Percentiles rank a stretch among this genome's conserved stretches.
Evolutionary conservation across 1,140 invertebrate species (phyloP).

Genomic region (Drosophila pectinifera): DNA sequence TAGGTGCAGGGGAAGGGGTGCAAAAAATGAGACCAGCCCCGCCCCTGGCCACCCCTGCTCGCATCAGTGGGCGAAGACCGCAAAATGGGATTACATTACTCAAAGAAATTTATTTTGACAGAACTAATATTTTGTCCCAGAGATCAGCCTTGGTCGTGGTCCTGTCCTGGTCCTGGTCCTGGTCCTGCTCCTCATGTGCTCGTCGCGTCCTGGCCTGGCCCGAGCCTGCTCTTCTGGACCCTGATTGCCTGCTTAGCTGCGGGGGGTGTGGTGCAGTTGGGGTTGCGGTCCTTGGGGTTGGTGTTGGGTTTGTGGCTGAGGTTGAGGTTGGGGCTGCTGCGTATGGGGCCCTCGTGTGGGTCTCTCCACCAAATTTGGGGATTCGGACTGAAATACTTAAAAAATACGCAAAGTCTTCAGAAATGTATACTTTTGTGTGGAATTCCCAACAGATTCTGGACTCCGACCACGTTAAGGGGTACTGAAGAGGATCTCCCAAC

Average conservation of each 20-base stretch:
- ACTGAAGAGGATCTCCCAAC: neutral
- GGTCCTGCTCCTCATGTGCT: conserved; percentile 13
- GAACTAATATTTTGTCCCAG: conserved; percentile 83
- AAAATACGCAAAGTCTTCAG: no score
- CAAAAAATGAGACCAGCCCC: conserved; percentile 43
- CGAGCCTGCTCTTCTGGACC: conserved; percentile 42
- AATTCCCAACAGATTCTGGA: neutral
- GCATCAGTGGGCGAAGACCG: conserved; percentile 71
- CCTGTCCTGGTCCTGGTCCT: conserved; percentile 29
- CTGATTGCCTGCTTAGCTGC: conserved; percentile 32
- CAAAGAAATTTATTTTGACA: conserved; percentile 84
- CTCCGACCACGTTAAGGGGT: neutral
- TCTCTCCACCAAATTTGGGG: neutral
- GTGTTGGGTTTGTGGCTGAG: conserved; percentile 10
- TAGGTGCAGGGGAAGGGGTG: conserved; percentile 1
- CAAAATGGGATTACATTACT: conserved; percentile 84
- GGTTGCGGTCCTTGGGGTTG: neutral
- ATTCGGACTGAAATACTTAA: neutral
- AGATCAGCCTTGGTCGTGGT: conserved; percentile 58
- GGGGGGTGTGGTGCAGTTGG: neutral
- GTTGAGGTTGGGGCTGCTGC: neutral
- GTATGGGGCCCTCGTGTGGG: neutral
- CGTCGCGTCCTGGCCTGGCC: conserved; percentile 20
- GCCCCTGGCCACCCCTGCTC: conserved; percentile 1
- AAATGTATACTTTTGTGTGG: no score